Evolutionary conservation across 1,140 invertebrate species (phyloP).

Genomic region (Phthorimaea operculella): DNA sequence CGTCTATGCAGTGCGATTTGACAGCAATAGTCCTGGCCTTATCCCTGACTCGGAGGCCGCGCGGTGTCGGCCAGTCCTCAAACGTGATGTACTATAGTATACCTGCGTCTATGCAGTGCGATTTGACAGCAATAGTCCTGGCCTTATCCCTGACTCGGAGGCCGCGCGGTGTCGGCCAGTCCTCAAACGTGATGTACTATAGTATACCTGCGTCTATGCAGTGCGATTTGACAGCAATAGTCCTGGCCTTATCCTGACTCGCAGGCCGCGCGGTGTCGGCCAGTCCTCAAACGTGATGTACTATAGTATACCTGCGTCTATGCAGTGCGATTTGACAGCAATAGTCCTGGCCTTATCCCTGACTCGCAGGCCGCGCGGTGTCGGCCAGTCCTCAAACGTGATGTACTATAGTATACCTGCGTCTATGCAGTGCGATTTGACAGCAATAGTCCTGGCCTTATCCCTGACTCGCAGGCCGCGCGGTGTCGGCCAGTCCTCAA

Average conservation of each 20-base stretch:
- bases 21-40: slow-evolving; percentile 79
- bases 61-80: slow-evolving; percentile 78
- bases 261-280: slow-evolving; percentile 21
- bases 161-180: neutral
- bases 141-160: slow-evolving; percentile 72
- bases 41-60: slow-evolving; percentile 74
- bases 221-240: slow-evolving; percentile 84
- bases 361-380: slow-evolving; percentile 75
- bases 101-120: slow-evolving; percentile 92
- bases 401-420: slow-evolving; percentile 89
- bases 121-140: slow-evolving; percentile 79
- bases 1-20: slow-evolving; percentile 93
- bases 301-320: slow-evolving; percentile 81
- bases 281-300: neutral
- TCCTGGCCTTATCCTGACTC: slow-evolving; percentile 74
- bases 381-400: slow-evolving; percentile 77
- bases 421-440: slow-evolving; percentile 93
- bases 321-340: slow-evolving; percentile 88
- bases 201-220: slow-evolving; percentile 92
- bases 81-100: slow-evolving; percentile 85
- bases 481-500: slow-evolving; percentile 78
- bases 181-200: neutral
- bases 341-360: slow-evolving; percentile 77
- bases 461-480: slow-evolving; percentile 75
- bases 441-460: slow-evolving; percentile 75